phyloP scores from a whole-genome alignment of 2,888 invertebrate species.

The Theretra japonica region DNA sequence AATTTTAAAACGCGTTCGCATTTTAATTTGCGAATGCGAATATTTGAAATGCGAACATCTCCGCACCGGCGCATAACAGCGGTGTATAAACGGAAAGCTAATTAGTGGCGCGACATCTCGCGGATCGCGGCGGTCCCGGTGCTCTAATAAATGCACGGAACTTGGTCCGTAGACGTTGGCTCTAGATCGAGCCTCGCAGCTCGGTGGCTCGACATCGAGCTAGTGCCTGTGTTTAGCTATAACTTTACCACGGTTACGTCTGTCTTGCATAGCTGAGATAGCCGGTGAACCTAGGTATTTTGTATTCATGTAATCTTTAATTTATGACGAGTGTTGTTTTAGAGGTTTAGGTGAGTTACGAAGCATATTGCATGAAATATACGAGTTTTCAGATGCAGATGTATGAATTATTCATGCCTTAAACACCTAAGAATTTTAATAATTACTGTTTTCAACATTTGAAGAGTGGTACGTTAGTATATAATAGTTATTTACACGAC shows the following conservation, averaged over 20 bases:
- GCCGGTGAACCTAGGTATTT: background rate
- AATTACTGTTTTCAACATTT: no score
- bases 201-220: background rate
- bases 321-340: background rate
- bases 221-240: background rate
- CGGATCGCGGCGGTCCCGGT: constrained; percentile 8
- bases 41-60: constrained; percentile 21
- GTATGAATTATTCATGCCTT: no score
- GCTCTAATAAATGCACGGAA: constrained; percentile 23
- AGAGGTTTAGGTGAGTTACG: background rate
- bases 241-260: background rate
- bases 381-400: no score
- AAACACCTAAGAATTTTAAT: no score
- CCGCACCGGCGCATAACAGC: constrained; percentile 16
- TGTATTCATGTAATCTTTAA: background rate
- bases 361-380: no score
- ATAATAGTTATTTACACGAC: no score
- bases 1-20: constrained; percentile 20
- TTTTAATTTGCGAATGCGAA: constrained; percentile 7
- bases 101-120: constrained; percentile 18
- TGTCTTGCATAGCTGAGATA: constrained; percentile 1
- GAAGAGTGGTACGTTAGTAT: no score
- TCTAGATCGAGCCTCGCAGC: background rate
- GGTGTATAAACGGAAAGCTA: constrained; percentile 27
- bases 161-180: constrained; percentile 12